These are phyloP conservation scores for Cylindroiulus punctatus DNA, from an alignment of 2,888 invertebrate species.

Conservation along the genomic window DNA sequence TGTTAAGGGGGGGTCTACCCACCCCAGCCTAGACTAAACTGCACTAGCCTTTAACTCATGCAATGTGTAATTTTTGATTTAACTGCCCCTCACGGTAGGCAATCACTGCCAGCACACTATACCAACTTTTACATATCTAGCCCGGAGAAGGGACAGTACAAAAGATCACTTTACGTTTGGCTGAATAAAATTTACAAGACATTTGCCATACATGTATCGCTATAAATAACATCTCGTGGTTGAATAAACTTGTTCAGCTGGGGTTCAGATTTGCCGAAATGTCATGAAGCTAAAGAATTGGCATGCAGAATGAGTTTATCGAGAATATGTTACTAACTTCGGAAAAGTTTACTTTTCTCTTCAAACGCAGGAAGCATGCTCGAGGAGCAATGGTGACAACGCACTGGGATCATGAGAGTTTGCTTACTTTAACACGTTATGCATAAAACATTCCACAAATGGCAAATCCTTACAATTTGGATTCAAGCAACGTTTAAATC, in stretches of 20 bases:
- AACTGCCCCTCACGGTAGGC: too few relatives aligned
- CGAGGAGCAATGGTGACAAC: not conserved
- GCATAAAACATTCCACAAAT: not conserved
- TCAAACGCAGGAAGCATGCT: slow-evolving; percentile 3
- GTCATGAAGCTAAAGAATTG: not conserved
- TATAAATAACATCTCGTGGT: too few relatives aligned
- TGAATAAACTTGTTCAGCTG: not conserved
- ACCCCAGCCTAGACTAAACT: too few relatives aligned
- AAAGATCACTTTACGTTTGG: too few relatives aligned
- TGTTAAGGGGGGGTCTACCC: too few relatives aligned
- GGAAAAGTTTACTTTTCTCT: not conserved
- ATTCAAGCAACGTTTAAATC: slow-evolving; percentile 10
- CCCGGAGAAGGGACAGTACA: too few relatives aligned
- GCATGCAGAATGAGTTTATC: not conserved
- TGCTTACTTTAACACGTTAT: not conserved
- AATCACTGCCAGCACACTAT: too few relatives aligned
- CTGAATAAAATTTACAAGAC: too few relatives aligned
- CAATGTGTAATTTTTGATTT: too few relatives aligned
- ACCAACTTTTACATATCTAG: too few relatives aligned
- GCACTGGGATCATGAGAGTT: not conserved
- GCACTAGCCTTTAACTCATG: too few relatives aligned
- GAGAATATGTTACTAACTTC: not conserved
- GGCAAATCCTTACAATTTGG: not conserved
- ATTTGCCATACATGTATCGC: too few relatives aligned
- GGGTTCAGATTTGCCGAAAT: not conserved